Percentiles rank a stretch among this genome's conserved stretches.
Conservation (phyloP, 2,113 vertebrate genomes). For the Nothobranchius furzeri region DNA sequence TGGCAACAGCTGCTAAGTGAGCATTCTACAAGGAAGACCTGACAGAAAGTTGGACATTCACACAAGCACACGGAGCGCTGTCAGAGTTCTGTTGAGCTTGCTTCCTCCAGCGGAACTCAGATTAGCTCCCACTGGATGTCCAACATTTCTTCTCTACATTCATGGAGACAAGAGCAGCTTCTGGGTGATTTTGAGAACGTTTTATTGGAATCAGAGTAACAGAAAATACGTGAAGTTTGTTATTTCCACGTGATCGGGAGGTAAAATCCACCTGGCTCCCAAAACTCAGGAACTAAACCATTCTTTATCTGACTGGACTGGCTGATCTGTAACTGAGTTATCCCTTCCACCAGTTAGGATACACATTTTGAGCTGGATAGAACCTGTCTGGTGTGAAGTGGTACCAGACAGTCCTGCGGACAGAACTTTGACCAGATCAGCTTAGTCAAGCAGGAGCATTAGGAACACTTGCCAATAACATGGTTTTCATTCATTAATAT, state of each 20-base stretch:
- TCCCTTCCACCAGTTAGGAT: no score
- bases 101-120: neutral
- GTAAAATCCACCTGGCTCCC: no score
- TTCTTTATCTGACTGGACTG: no score
- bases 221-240: no score
- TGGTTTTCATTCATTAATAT: neutral
- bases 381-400: no score
- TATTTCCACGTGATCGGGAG: no score
- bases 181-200: neutral
- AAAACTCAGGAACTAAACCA: neutral
- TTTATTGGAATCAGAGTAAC: no score
- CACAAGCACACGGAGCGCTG: no score
- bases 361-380: no score
- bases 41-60: conserved; percentile 3
- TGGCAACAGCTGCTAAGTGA: conserved; percentile 10
- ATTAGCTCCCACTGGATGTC: conserved; percentile 1
- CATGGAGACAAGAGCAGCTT: neutral
- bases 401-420: no score
- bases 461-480: neutral
- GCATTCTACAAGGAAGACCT: neutral
- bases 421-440: neutral
- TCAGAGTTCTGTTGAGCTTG: neutral
- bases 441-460: neutral
- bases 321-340: neutral
- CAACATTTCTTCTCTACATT: neutral